Evolutionary conservation across 2,797 vertebrate species (phyloP).

Genomic region (Urosaurus nigricauda): DNA sequence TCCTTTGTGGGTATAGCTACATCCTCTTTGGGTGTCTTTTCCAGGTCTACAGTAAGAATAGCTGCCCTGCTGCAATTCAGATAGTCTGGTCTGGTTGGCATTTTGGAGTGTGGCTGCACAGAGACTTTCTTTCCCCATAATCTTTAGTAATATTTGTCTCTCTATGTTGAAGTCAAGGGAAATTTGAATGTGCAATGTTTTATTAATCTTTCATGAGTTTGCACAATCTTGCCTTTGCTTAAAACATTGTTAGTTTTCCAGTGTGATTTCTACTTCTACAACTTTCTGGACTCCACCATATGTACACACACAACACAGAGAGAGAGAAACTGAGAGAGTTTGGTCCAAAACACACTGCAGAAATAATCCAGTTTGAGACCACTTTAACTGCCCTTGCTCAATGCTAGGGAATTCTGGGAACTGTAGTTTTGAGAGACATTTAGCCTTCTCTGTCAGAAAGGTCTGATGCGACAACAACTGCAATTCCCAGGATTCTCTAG

Average conservation of each 20-base stretch:
- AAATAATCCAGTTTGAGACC: no score
- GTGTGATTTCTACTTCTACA: not conserved
- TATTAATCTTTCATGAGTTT: constrained; percentile 26
- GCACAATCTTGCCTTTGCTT: not conserved
- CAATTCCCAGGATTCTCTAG: no score
- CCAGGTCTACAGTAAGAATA: constrained; percentile 68
- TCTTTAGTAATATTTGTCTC: constrained; percentile 55
- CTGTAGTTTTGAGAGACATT: no score
- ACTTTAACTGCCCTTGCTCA: no score
- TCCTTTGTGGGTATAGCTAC: constrained; percentile 76
- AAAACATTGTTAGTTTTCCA: constrained; percentile 10
- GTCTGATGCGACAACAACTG: no score
- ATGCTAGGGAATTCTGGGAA: no score
- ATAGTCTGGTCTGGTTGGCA: constrained; percentile 58
- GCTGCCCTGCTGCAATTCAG: constrained; percentile 63
- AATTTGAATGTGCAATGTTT: constrained; percentile 33
- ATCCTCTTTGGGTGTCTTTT: constrained; percentile 77
- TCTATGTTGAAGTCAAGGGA: constrained; percentile 49
- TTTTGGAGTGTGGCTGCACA: constrained; percentile 66
- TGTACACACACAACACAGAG: no score
- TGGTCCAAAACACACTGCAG: no score
- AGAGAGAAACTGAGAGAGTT: no score
- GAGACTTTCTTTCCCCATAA: constrained; percentile 54
- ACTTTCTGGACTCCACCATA: no score
- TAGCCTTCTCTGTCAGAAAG: no score